Conservation (phyloP, 2,113 vertebrate species). For the Raja brachyura region DNA sequence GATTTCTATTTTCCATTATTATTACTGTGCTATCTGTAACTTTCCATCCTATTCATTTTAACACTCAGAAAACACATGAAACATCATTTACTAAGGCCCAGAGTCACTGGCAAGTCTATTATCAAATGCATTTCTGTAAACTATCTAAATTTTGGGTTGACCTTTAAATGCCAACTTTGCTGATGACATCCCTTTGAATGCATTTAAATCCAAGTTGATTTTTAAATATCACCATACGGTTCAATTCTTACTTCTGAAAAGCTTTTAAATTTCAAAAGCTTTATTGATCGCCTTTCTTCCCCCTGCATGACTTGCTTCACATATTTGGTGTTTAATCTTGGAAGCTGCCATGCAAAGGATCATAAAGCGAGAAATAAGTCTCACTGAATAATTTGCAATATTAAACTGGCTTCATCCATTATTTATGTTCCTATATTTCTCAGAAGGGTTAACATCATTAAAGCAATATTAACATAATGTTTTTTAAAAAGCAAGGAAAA, state of each 20-base stretch:
- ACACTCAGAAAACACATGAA: neutral
- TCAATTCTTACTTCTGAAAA: constrained; percentile 16
- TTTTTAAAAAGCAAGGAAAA: neutral
- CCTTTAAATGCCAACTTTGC: constrained; percentile 22
- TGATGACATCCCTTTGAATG: neutral
- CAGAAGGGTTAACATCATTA: constrained; percentile 5
- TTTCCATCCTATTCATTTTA: neutral
- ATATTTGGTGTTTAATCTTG: neutral
- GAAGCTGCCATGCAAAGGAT: neutral
- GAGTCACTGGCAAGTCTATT: neutral
- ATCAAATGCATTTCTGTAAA: constrained; percentile 27
- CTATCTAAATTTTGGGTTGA: neutral
- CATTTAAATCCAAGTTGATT: constrained; percentile 12
- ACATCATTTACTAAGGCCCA: neutral
- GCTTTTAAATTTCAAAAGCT: constrained; percentile 3
- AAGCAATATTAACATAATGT: constrained; percentile 14
- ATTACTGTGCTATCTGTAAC: neutral
- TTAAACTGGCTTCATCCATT: constrained; percentile 26
- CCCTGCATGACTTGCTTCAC: neutral
- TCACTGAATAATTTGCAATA: neutral
- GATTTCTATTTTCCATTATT: neutral
- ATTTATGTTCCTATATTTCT: neutral
- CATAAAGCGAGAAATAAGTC: neutral
- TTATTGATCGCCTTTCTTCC: neutral
- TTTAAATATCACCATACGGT: constrained; percentile 4